Percentiles rank a stretch among this genome's conserved stretches.
Conservation (phyloP, 2,113 vertebrate genomes). For the Rhinopomastus cyanomelas region DNA sequence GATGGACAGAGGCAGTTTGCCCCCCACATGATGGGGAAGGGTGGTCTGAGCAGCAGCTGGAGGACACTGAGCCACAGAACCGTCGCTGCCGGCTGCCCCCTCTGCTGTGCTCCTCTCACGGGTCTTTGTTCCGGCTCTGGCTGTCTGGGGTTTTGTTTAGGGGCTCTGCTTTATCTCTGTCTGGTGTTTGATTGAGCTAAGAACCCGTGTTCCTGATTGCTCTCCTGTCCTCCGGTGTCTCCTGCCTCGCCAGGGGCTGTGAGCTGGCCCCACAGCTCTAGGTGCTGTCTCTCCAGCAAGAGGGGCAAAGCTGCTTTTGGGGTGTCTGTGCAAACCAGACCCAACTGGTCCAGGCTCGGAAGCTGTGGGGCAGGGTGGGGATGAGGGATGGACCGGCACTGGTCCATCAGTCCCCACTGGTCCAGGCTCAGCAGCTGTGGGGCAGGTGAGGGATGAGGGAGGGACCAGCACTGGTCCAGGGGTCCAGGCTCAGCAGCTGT, state of each 20-base stretch:
- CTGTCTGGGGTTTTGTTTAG: rapidly evolving
- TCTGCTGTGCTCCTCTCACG: neutral
- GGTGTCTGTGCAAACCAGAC: no score
- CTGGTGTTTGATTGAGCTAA: neutral
- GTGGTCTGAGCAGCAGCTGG: neutral
- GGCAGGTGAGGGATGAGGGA: neutral
- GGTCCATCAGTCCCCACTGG: neutral
- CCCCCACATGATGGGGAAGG: no score
- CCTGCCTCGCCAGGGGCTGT: neutral
- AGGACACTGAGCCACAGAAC: neutral
- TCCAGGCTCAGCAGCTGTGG: neutral
- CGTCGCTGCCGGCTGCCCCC: neutral
- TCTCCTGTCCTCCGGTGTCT: neutral
- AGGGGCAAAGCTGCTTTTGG: rapidly evolving
- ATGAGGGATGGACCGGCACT: neutral
- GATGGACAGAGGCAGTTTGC: neutral
- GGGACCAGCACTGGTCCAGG: neutral
- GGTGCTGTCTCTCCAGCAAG: neutral
- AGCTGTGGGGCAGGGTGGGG: neutral
- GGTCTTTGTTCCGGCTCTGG: neutral
- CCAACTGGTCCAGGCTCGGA: neutral
- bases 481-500: neutral
- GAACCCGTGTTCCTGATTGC: neutral
- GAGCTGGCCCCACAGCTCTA: neutral
- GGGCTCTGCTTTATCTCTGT: no score